These are phyloP conservation scores for Hemicentrotus pulcherrimus DNA, from an alignment of 35 echinoderm and acorn worm genomes.

Conservation along the genomic window DNA sequence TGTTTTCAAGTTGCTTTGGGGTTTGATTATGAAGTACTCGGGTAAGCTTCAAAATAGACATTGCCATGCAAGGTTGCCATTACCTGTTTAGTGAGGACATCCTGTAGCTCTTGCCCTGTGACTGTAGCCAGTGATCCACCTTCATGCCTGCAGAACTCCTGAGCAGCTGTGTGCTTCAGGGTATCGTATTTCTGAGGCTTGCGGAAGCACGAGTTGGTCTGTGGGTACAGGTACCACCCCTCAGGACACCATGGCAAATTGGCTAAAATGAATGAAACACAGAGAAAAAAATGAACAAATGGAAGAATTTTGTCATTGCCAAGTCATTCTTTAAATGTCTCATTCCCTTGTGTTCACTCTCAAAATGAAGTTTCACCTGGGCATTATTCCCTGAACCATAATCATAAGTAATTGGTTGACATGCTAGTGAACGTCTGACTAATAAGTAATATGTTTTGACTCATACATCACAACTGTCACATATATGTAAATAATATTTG, in stretches of 20 bases:
- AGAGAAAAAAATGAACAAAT: not conserved
- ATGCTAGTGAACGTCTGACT: too few relatives aligned
- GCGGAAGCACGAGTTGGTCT: conserved; percentile 48
- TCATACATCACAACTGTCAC: too few relatives aligned
- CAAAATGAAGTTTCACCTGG: too few relatives aligned
- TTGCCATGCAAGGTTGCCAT: too few relatives aligned
- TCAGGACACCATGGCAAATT: conserved; percentile 28
- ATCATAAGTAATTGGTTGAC: too few relatives aligned
- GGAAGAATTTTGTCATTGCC: not conserved
- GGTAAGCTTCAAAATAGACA: too few relatives aligned
- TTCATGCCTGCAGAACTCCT: conserved; percentile 48
- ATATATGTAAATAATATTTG: too few relatives aligned
- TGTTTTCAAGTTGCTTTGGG: too few relatives aligned
- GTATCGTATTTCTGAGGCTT: conserved; percentile 1
- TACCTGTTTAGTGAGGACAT: conserved; percentile 35
- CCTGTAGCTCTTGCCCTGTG: conserved; percentile 14
- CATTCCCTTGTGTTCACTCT: not conserved
- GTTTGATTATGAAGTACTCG: too few relatives aligned
- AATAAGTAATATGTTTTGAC: too few relatives aligned
- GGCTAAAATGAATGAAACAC: not conserved
- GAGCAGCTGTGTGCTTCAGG: conserved; percentile 45
- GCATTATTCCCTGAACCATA: too few relatives aligned
- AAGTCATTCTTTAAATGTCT: not conserved
- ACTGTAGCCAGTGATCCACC: conserved; percentile 47
- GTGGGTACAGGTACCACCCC: conserved; percentile 44